Percentiles rank a stretch among this genome's conserved stretches.
phyloP scores from a whole-genome alignment of 2,888 invertebrate species.

The Nasonovia ribisnigri region DNA sequence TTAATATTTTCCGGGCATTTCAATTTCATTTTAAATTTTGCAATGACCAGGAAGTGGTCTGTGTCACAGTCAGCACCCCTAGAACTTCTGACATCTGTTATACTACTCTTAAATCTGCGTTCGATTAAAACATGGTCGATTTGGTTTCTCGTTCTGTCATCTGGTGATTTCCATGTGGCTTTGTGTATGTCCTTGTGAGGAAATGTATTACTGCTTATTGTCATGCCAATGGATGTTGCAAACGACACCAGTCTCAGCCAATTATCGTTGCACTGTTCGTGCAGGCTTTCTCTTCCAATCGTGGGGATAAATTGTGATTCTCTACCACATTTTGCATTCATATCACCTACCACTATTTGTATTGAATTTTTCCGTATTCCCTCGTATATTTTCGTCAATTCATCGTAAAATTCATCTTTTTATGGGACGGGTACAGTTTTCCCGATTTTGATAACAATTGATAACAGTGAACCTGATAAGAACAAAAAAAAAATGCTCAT shows the following conservation, averaged over 20 bases:
- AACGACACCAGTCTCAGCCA: neutral
- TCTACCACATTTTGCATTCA: constrained; percentile 25
- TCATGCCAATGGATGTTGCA: too few relatives aligned
- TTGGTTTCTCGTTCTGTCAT: too few relatives aligned
- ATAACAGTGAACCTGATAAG: too few relatives aligned
- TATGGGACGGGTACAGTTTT: too few relatives aligned
- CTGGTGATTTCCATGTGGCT: too few relatives aligned
- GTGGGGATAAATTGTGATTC: neutral
- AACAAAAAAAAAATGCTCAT: too few relatives aligned
- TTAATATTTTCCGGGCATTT: neutral
- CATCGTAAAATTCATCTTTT: neutral
- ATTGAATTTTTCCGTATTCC: neutral
- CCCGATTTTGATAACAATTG: too few relatives aligned
- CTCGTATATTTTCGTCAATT: neutral
- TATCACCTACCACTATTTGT: neutral
- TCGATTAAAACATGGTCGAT: too few relatives aligned
- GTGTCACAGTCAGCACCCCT: neutral
- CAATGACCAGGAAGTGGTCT: neutral
- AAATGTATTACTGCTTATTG: too few relatives aligned
- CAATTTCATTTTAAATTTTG: neutral
- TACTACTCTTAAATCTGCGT: too few relatives aligned
- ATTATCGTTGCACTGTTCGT: neutral
- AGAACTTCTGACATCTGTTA: too few relatives aligned
- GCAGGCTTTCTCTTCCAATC: neutral
- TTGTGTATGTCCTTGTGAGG: too few relatives aligned